Base-by-base conservation (phyloP, 2,113 vertebrate genomes). In the Tragelaphus buxtoni region DNA sequence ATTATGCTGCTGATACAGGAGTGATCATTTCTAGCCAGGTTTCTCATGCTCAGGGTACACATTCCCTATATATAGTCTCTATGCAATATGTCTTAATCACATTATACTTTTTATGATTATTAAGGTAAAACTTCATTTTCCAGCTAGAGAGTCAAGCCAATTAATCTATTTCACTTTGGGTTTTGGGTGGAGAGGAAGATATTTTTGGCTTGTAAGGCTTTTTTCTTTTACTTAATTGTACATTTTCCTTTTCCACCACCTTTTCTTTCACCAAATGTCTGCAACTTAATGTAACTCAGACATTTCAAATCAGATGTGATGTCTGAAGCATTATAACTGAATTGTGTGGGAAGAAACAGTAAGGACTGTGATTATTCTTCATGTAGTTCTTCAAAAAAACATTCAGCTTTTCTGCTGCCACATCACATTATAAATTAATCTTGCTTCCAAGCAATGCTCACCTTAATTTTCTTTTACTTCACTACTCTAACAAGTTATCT, bases 341-440 rank as follows among this genome's bases (percentile, higher is more conserved):
- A 96, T 94, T 96, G 80, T 30, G 91, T 90, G 35, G 56, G 58
- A 91, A 97, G 60, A 91, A 95, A 95, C 56, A 58, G 65, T 82
- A 56, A 63, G 28, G 39, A 5, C 88, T 96, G 69, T 94, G 90
- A 94, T 97, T 93, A 96, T 93, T 87, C 96, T 91, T 97, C 85
- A 97, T 63, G 76, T 9, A 94, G 7, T 20, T 74, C 60, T 88
- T 95, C 83, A 92, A 83, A 93, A 58, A 97, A 84, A 49, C 92
- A 90, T 92, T 97, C 61, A 5, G 63, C 35, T 95, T 96, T 90
- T 77, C 84, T 88, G 69, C 58, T 97, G 90, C 88, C 94, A 96
- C 53, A 94, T 95, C 79, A 63, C 84, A 95, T 97, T 96, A 95
- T 76, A 92, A 96, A 92, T 97, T 96, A 92, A 94, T 92, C 92